Evolutionary conservation across 2,888 invertebrate genomes (phyloP).

Genomic region (Linyphia triangularis): DNA sequence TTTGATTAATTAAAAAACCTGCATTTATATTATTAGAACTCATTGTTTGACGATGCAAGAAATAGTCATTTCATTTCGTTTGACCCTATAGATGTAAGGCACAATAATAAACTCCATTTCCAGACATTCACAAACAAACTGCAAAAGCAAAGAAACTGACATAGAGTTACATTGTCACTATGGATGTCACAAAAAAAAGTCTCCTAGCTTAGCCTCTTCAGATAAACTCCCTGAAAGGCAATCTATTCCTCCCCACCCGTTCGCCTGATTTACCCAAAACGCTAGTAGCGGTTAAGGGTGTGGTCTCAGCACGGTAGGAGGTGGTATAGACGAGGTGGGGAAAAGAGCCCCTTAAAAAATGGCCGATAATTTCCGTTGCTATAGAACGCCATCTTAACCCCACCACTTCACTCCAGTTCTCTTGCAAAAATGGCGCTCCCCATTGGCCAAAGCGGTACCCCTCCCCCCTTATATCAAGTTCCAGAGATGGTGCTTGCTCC

Average conservation of each 20-base stretch:
- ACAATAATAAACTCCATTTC: too few species aligned
- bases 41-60: too few species aligned
- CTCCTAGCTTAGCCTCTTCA: too few species aligned
- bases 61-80: too few species aligned
- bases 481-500: conserved; percentile 39
- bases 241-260: background rate
- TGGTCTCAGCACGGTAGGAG: conserved; percentile 23
- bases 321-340: conserved; percentile 48
- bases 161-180: conserved; percentile 67
- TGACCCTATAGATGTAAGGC: too few species aligned
- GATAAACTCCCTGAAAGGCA: background rate
- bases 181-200: too few species aligned
- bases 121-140: too few species aligned
- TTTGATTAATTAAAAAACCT: too few species aligned
- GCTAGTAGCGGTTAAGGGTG: conserved; percentile 41
- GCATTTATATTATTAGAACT: too few species aligned
- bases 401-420: conserved; percentile 50
- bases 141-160: too few species aligned
- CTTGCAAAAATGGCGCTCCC: conserved; percentile 62
- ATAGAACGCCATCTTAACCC: conserved; percentile 57
- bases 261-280: conserved; percentile 41
- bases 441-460: conserved; percentile 70
- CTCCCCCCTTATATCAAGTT: conserved; percentile 66
- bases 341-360: conserved; percentile 45
- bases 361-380: conserved; percentile 67